phyloP scores from a whole-genome alignment of 2,888 invertebrate species.

The Lasioglossum leucozonium region DNA sequence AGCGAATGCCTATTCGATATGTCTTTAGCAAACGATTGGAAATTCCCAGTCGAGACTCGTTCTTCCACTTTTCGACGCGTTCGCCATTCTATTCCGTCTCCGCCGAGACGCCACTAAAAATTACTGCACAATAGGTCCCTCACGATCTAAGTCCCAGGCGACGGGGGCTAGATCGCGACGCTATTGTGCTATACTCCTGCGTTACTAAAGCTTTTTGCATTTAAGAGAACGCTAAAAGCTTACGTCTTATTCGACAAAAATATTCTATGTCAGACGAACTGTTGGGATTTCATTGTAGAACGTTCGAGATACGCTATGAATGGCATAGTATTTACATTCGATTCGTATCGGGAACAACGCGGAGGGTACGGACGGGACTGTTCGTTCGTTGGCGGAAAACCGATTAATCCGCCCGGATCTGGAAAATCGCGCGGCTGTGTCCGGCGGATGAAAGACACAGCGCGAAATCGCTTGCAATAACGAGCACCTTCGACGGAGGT shows the following conservation, averaged over 20 bases:
- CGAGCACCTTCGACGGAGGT: conserved; percentile 1
- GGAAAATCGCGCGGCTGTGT: conserved; percentile 6
- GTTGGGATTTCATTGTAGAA: no score
- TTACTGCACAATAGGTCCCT: no score
- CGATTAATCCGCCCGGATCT: conserved; percentile 15
- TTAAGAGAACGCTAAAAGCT: no score
- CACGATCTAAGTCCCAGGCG: no score
- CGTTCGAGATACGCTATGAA: background rate
- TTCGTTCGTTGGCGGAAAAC: background rate
- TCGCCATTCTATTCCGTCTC: no score
- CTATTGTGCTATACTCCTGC: no score
- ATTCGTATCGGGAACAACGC: background rate
- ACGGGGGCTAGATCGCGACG: no score
- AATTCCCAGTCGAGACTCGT: background rate
- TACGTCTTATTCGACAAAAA: no score
- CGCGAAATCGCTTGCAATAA: conserved; percentile 3
- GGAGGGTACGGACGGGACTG: background rate
- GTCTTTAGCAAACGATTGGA: background rate
- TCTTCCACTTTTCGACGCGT: no score
- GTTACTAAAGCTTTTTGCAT: no score
- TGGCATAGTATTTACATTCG: background rate
- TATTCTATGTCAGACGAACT: no score
- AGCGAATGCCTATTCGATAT: background rate
- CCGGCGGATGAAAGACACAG: conserved; percentile 9
- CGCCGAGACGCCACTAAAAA: no score